Base-by-base conservation (phyloP, 2,113 vertebrate genomes). In the Diglossa brunneiventris region DNA sequence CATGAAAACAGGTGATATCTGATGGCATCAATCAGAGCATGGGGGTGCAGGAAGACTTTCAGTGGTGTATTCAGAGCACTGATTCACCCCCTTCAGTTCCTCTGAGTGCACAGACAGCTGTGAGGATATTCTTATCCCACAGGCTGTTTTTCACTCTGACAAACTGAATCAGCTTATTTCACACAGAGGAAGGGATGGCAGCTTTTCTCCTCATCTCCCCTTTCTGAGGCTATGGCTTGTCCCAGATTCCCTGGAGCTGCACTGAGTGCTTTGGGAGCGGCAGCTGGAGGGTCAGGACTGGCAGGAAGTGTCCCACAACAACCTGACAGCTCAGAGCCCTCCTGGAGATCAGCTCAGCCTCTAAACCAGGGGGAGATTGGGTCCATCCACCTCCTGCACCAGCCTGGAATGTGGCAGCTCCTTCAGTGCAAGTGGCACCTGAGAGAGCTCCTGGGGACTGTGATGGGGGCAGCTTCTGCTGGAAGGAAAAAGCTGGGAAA, bases 161-260 rank as follows among this genome's bases (percentile, higher is more conserved):
- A 87, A 74, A 95, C 93, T 97, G 96, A 97, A 97, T 97, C 90
- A 96, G 96, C 97, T 96, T 82, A 96, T 97, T 97, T 92, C 74
- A 89, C 47, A 64, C 68, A 82, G 61, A 66, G 97, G 92, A 96
- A 93, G 94, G 93, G 91, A 92, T 83, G 96, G 96, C 82, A 97
- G 75, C 73, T 66, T 86, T 95, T 92, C 88, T 63, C 97, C 95
- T 96, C 91, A 91, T 90, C 96, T 89, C 23, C 91, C 91, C 94
- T 95, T 94, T 95, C 84, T 16, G 50, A 89, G 27, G 61, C 94
- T 93, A 16, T 93, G 96, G 85, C 95, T 97, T 72, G 83, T 78
- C 96, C 97, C 94, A 82, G 89, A 95, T 97, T 97, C 98, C 97
- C 95, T 90, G 66, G 44, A 96, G 94, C 94, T 66, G 83, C 80